Evolutionary conservation across 2,797 vertebrate species (phyloP), one percentile per base, ranked within the genome.

Genomic region (Phoebastria nigripes): DNA sequence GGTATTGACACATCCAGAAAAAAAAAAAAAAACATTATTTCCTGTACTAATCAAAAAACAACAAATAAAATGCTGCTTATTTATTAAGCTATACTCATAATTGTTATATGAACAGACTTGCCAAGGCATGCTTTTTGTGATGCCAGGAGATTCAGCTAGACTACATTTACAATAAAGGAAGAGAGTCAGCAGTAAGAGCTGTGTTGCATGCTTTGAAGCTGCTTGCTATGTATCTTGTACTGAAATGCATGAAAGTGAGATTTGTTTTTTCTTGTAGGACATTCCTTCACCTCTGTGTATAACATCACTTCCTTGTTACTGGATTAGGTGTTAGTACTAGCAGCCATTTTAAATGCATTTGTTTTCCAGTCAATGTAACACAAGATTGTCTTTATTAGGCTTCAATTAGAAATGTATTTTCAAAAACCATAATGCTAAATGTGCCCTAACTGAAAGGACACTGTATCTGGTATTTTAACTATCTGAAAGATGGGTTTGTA

Each of bases 291-390:
- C 69, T 47, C 61, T 71, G 14, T 39, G 33, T 37, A 15, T 39
- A 71, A 46, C 21, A 33, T 37, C 22, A 39, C 5, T 44, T 92
- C 33, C 26, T 63, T 56, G 73, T 84, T 94, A 93, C 0, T 92
- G 84, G 78, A 85, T 93, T 95, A 95, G 46, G 37, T 65, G 73
- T 95, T 97, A 96, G 90, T 79, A 51, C 12, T 22, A n/a, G 26
- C 25, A 92, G 39, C 4, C 25, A 81, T 51, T 90, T 90, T 10
- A 71, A 87, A 85, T 10, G 29, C 15, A 46, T 61, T 80, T 87
- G 7, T 70, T 89, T 89, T 86, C 61, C 56, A 69, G 56, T 20
- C 63, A 71, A 9, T 14, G 21, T 66, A 79, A 83, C 18, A 61
- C 26, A 67, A 74, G 47, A 39, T n/a, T 74, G 33, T 37, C 67